These are phyloP conservation scores for Euzophera pinguis DNA, from an alignment of 2,888 invertebrate genomes.

Conservation along the genomic window DNA sequence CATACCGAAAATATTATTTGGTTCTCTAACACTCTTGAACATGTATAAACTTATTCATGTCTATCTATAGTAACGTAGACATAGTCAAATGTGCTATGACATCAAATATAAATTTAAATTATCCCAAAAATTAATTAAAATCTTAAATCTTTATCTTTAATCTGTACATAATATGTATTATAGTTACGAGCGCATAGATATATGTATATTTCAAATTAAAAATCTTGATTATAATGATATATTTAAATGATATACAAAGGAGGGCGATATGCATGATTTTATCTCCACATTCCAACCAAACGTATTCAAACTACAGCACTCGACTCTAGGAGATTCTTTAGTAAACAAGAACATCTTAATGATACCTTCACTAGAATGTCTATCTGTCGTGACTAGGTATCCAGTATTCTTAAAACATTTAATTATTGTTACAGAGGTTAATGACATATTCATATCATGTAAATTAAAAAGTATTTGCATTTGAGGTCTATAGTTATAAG, in stretches of 20 bases:
- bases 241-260: constrained; percentile 47
- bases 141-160: constrained; percentile 69
- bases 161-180: constrained; percentile 74
- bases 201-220: constrained; percentile 55
- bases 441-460: constrained; percentile 80
- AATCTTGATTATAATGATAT: constrained; percentile 37
- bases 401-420: constrained; percentile 50
- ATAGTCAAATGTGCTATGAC: constrained; percentile 71
- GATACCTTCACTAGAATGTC: constrained; percentile 13
- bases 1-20: constrained; percentile 33
- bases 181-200: constrained; percentile 57
- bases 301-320: constrained; percentile 28
- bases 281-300: constrained; percentile 71
- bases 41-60: constrained; percentile 21
- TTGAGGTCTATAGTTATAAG: constrained; percentile 79
- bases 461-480: constrained; percentile 79
- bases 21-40: constrained; percentile 28
- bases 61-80: constrained; percentile 27
- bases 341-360: constrained; percentile 14
- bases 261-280: constrained; percentile 76
- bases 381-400: constrained; percentile 54
- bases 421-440: constrained; percentile 71
- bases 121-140: constrained; percentile 79
- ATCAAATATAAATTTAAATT: constrained; percentile 74
- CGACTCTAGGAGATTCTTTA: constrained; percentile 15